A percentile compares a stretch with the other conserved stretches of the same genome.
phyloP scores from a whole-genome alignment of 2,888 invertebrate genomes.

The Harpalus rubripes region DNA sequence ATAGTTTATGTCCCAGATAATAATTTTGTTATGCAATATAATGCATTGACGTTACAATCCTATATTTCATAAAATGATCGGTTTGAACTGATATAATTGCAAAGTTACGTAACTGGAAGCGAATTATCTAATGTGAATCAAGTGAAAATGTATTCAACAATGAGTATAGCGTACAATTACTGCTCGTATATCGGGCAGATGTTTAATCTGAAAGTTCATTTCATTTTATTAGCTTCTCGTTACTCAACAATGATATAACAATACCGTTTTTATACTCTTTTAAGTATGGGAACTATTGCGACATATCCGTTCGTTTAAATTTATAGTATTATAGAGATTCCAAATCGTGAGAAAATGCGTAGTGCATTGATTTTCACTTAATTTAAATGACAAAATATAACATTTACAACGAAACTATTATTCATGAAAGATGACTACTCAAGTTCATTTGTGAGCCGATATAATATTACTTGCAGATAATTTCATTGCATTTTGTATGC shows the following conservation, averaged over 20 bases:
- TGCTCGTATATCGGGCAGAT: slow-evolving; percentile 31
- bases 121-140: slow-evolving; percentile 8
- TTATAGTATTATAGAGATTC: too few species aligned
- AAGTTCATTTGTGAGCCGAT: too few species aligned
- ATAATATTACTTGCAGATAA: too few species aligned
- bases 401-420: too few species aligned
- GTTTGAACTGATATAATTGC: slow-evolving; percentile 13
- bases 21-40: not conserved
- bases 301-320: slow-evolving; percentile 21
- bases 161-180: slow-evolving; percentile 15
- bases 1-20: not conserved
- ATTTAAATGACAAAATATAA: not conserved
- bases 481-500: too few species aligned
- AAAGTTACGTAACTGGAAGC: slow-evolving; percentile 26
- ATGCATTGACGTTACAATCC: not conserved
- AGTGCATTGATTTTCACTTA: slow-evolving; percentile 4
- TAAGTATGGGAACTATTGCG: slow-evolving; percentile 49
- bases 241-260: slow-evolving; percentile 37
- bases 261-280: slow-evolving; percentile 47
- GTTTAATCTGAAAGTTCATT: slow-evolving; percentile 40
- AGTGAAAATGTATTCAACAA: slow-evolving; percentile 44
- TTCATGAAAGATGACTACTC: too few species aligned
- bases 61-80: not conserved
- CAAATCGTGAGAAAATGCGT: slow-evolving; percentile 31
- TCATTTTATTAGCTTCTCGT: slow-evolving; percentile 30